Evolutionary conservation across 1,140 invertebrate genomes (phyloP).

Genomic region (Microplitis mediator): DNA sequence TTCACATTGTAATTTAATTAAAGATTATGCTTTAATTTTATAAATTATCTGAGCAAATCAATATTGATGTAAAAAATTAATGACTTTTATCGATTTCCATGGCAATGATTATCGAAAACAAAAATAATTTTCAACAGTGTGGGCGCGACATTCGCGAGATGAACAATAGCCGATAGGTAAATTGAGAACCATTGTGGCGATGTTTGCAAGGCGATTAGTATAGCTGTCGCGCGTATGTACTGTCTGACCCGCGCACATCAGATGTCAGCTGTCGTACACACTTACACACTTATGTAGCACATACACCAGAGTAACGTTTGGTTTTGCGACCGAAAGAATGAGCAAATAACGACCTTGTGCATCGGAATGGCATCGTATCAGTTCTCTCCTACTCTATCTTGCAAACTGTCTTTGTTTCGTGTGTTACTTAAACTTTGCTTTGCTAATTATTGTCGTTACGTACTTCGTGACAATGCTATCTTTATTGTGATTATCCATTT

Average conservation of each 20-base stretch:
- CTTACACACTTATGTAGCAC: background rate
- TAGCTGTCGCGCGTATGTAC: conserved; percentile 49
- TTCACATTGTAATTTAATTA: no score
- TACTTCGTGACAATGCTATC: background rate
- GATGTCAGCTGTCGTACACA: conserved; percentile 48
- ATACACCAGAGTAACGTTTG: background rate
- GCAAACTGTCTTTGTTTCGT: conserved; percentile 50
- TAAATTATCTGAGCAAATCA: no score
- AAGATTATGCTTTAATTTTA: no score
- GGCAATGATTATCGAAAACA: no score
- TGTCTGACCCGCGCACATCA: conserved; percentile 53
- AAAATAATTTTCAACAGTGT: no score
- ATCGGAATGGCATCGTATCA: background rate
- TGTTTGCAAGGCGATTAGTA: conserved; percentile 59
- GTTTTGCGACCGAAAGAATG: background rate
- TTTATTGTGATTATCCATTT: conserved; percentile 9
- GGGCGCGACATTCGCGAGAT: background rate
- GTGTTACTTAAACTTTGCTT: conserved; percentile 21
- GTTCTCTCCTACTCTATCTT: background rate
- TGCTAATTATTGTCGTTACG: conserved; percentile 52
- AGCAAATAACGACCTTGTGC: conserved; percentile 13
- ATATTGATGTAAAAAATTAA: no score
- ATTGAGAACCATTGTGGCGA: conserved; percentile 51
- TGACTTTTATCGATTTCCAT: no score
- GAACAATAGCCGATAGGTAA: conserved; percentile 15